A percentile compares a stretch with the other conserved stretches of the same genome.
Conservation (phyloP, 2,888 invertebrate genomes). For the Amaurobius ferox region DNA sequence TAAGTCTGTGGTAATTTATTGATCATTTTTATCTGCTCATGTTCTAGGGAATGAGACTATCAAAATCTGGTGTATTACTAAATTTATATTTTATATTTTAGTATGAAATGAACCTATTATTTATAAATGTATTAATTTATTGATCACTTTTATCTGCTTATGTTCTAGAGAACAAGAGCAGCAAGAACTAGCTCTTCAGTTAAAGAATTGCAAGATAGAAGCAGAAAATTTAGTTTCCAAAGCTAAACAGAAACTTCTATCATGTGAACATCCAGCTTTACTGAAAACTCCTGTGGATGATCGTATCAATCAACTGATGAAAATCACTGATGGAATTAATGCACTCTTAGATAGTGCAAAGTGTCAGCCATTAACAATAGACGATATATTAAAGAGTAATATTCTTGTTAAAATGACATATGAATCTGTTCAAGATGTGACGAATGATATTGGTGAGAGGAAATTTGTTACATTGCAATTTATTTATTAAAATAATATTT, state of each 20-base stretch:
- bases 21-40: no score
- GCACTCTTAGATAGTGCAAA: constrained; percentile 10
- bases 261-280: constrained; percentile 31
- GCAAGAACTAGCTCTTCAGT: constrained; percentile 26
- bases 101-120: no score
- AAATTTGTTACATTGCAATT: no score
- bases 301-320: constrained; percentile 19
- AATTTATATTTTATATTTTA: no score
- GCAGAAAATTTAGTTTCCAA: constrained; percentile 31
- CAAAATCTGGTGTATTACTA: no score
- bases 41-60: no score
- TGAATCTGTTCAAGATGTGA: constrained; percentile 38
- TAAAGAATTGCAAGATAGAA: constrained; percentile 40
- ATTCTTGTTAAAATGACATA: constrained; percentile 31
- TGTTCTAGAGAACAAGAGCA: constrained; percentile 46
- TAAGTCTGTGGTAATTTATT: no score
- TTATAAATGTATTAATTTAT: no score
- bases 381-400: constrained; percentile 52
- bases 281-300: constrained; percentile 25
- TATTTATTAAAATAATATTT: not conserved
- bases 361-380: constrained; percentile 32
- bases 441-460: constrained; percentile 43
- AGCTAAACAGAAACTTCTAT: constrained; percentile 32
- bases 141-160: no score
- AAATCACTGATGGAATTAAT: constrained; percentile 17